Evolutionary conservation across 2,888 invertebrate species (phyloP).

Genomic region (Volucella bombylans): DNA sequence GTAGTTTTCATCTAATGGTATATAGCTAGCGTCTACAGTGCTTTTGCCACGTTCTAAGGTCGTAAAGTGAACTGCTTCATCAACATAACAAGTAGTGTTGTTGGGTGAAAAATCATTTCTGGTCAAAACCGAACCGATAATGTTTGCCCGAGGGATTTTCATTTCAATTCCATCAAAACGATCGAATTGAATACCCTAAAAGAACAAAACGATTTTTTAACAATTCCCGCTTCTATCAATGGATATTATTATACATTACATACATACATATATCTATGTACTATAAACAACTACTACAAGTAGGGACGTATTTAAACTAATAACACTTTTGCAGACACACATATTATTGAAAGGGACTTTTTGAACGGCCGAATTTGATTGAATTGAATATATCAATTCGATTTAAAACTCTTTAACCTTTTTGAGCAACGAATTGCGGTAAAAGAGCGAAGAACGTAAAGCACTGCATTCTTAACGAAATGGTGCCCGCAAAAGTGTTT

Average conservation of each 20-base stretch:
- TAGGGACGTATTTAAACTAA: constrained; percentile 23
- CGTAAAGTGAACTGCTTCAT: constrained; percentile 78
- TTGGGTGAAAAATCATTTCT: constrained; percentile 76
- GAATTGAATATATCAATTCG: constrained; percentile 8
- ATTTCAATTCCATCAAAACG: constrained; percentile 76
- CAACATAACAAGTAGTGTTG: constrained; percentile 77
- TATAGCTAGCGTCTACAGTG: constrained; percentile 76
- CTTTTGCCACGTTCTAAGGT: constrained; percentile 78
- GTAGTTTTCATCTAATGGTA: constrained; percentile 78
- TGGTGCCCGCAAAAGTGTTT: constrained; percentile 56
- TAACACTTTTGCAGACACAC: constrained; percentile 60
- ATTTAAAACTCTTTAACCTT: constrained; percentile 2
- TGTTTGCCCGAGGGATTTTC: constrained; percentile 76
- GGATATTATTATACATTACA: constrained; percentile 21
- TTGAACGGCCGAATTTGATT: too few relatives aligned
- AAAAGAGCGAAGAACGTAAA: constrained; percentile 18
- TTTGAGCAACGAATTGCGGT: constrained; percentile 1
- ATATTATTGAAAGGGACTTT: neutral
- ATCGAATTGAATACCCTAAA: constrained; percentile 76
- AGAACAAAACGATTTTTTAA: constrained; percentile 63
- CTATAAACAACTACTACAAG: constrained; percentile 48
- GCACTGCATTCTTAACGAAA: constrained; percentile 6
- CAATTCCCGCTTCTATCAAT: constrained; percentile 63
- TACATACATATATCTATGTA: constrained; percentile 25
- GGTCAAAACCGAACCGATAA: constrained; percentile 74